Evolutionary conservation across 2,113 vertebrate genomes (phyloP).

Genomic region (Pelecanus crispus): DNA sequence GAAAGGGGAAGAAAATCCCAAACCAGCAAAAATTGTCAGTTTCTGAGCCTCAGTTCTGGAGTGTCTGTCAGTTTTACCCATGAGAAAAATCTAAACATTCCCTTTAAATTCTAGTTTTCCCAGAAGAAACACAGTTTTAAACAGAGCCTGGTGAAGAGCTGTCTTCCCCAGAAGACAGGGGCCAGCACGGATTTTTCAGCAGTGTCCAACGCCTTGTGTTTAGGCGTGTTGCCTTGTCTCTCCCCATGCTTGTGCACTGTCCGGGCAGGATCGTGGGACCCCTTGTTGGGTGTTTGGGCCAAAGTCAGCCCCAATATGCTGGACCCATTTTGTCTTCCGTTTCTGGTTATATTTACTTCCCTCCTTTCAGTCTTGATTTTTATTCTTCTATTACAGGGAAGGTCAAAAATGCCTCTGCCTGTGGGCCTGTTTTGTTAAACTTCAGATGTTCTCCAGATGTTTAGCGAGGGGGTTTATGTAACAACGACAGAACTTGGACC

Average conservation of each 20-base stretch:
- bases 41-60: not conserved
- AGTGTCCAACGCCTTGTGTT: not conserved
- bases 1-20: not conserved
- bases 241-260: not conserved
- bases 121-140: not conserved
- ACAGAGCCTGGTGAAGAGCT: not conserved
- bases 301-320: fast-evolving
- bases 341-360: not conserved
- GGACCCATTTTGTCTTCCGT: not conserved
- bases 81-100: not conserved
- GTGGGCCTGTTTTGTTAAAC: not conserved
- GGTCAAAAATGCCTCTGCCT: slow-evolving; percentile 47
- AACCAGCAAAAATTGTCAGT: fast-evolving
- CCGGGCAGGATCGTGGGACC: not conserved
- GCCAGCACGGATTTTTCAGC: not conserved
- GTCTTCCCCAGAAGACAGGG: not conserved
- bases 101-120: not conserved
- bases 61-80: not conserved
- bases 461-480: not conserved
- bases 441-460: slow-evolving; percentile 64
- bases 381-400: slow-evolving; percentile 16
- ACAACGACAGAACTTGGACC: slow-evolving; percentile 9
- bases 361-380: not conserved
- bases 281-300: not conserved
- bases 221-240: not conserved